Percentiles rank a stretch among this genome's conserved stretches.
These are phyloP conservation scores for Arnoldichthys spilopterus DNA, from an alignment of 2,797 vertebrate genomes.

Conservation along the genomic window DNA sequence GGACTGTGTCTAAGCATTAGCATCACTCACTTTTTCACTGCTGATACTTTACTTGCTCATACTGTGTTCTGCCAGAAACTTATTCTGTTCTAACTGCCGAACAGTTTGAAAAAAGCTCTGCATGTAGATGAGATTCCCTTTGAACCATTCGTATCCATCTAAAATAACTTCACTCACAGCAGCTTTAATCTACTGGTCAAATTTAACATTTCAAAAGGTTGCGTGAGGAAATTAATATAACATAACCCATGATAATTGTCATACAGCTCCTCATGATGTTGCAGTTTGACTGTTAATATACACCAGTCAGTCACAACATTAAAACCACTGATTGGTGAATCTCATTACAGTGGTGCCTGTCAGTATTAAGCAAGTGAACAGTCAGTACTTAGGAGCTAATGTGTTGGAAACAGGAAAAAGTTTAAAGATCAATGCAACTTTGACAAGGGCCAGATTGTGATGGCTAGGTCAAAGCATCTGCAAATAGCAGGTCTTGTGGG, in stretches of 20 bases:
- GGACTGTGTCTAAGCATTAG: constrained; percentile 58
- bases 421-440: too few species aligned
- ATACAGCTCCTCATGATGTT: background rate
- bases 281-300: background rate
- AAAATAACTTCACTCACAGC: background rate
- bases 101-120: background rate
- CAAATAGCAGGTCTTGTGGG: too few species aligned
- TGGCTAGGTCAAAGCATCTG: too few species aligned
- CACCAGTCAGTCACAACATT: too few species aligned
- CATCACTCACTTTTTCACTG: background rate
- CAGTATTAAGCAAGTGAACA: too few species aligned
- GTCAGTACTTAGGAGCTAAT: too few species aligned
- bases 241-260: background rate
- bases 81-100: background rate
- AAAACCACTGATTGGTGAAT: too few species aligned
- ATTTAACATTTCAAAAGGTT: background rate
- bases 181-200: background rate
- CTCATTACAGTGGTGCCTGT: too few species aligned
- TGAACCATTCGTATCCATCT: background rate
- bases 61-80: background rate
- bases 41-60: background rate
- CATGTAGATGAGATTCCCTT: background rate
- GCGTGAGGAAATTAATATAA: background rate
- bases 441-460: too few species aligned
- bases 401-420: too few species aligned